Percentiles rank a stretch among this genome's conserved stretches.
phyloP scores from a whole-genome alignment of 1,140 invertebrate species.

The Aleiodes sp. region DNA sequence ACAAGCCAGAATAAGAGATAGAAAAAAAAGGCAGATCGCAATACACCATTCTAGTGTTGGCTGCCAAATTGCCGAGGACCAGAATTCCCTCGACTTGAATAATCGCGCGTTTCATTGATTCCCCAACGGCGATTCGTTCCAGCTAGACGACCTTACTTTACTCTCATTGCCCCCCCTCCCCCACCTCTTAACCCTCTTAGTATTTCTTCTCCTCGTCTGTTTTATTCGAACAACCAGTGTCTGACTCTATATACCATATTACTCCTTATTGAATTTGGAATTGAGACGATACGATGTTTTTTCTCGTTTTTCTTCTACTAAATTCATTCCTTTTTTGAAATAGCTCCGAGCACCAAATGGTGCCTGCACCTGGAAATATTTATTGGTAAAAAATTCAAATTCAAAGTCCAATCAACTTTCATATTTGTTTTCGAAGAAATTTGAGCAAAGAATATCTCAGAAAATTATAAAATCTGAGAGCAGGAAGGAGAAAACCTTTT shows the following conservation, averaged over 20 bases:
- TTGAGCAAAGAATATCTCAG: background rate
- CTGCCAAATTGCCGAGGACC: constrained; percentile 38
- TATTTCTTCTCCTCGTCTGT: background rate
- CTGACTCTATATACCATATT: constrained; percentile 5
- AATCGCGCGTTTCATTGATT: constrained; percentile 42
- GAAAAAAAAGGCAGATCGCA: background rate
- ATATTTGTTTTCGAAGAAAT: background rate
- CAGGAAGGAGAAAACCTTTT: too few relatives aligned
- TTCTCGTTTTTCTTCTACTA: too few relatives aligned
- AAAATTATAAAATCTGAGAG: background rate
- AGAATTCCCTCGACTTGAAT: constrained; percentile 36
- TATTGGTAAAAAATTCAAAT: constrained; percentile 5
- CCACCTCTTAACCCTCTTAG: background rate
- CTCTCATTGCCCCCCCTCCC: background rate
- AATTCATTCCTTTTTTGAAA: background rate
- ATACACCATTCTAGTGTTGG: background rate
- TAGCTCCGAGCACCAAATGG: background rate
- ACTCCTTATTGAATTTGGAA: constrained; percentile 14
- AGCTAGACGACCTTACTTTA: constrained; percentile 14
- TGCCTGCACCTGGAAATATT: constrained; percentile 9
- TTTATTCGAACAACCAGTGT: background rate
- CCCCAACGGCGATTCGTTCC: constrained; percentile 24
- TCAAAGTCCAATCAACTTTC: background rate
- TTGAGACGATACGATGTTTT: constrained; percentile 4
- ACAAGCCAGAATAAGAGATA: constrained; percentile 24